Evolutionary conservation across 2,888 invertebrate species (phyloP), one percentile per base, ranked within the genome.

Genomic region (Volucella inflata): DNA sequence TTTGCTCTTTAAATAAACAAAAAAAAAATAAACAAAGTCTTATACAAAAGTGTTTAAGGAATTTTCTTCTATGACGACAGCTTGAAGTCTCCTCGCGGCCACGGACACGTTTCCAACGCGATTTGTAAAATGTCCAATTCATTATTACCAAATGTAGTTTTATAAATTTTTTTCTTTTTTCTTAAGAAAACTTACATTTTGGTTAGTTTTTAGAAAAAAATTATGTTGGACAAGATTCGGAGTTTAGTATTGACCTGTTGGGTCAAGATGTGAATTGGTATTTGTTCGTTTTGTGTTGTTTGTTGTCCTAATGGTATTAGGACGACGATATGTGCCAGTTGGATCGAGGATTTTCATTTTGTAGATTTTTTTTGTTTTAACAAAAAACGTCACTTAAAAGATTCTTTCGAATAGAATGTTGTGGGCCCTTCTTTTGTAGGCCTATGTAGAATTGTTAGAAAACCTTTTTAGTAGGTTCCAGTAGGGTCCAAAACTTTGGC

Each of bases 31-130:
- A 17, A 44, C 62, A 14, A 64, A 67, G 55, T 84, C 82, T 81
- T 57, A 68, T 8, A n/a, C 30, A 30, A 11, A 1, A 30, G 10
- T 2, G 16, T 48, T 36, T 44, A 38, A n/a, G 38, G 16, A 87
- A 87, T 90, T 92, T 92, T 91, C 92, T 91, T 89, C 92, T 88
- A 67, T 91, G 90, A 55, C 92, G 89, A 74, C 92, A 92, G 88
- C 92, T 92, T 87, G 92, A 92, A 87, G 92, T 92, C 90, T 92
- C 92, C 90, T 92, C 92, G 81, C 92, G 91, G 88, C 92, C 92
- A 72, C 91, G 90, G 83, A 92, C 89, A 89, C 91, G 89, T 89
- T 90, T 87, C 92, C 92, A 92, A 87, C 89, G 90, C 87, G 89
- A 89, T 82, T 88, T 89, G 12, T 51, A 62, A 81, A 72, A 77